Evolutionary conservation across 37 sponge, comb jelly and placozoan genomes (phyloP).

Genomic region (Ianthella basta): DNA sequence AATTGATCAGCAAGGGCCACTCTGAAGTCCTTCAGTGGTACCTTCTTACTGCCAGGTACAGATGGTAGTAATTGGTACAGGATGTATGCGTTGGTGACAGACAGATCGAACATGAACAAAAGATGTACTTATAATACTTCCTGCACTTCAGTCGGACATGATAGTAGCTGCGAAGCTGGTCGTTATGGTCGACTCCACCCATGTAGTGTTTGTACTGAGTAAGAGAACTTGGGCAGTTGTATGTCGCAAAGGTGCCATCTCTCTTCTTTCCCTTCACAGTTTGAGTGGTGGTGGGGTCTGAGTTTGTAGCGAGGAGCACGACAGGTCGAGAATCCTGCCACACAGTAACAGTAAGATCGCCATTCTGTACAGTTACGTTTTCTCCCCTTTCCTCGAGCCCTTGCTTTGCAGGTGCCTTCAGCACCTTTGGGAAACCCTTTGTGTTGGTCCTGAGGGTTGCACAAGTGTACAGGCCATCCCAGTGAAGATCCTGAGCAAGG

Average conservation of each 20-base stretch:
- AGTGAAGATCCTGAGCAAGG: background rate
- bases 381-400: background rate
- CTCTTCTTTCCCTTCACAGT: background rate
- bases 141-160: too few relatives aligned
- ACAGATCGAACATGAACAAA: too few relatives aligned
- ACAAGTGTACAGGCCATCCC: background rate
- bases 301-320: background rate
- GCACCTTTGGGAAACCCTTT: background rate
- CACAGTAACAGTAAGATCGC: background rate
- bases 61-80: too few relatives aligned
- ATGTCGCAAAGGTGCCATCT: background rate
- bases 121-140: too few relatives aligned
- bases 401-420: background rate
- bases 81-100: too few relatives aligned
- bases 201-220: too few relatives aligned
- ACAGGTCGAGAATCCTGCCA: slow-evolving; percentile 27
- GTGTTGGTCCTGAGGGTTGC: background rate
- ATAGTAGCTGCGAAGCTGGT: too few relatives aligned
- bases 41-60: too few relatives aligned
- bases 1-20: background rate
- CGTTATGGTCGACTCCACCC: too few relatives aligned
- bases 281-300: background rate
- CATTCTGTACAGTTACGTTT: background rate
- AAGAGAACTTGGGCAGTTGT: too few relatives aligned
- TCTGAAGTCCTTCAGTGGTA: background rate